Base-by-base conservation (phyloP, 1,140 invertebrate species). In the Zophobas atratus region DNA sequence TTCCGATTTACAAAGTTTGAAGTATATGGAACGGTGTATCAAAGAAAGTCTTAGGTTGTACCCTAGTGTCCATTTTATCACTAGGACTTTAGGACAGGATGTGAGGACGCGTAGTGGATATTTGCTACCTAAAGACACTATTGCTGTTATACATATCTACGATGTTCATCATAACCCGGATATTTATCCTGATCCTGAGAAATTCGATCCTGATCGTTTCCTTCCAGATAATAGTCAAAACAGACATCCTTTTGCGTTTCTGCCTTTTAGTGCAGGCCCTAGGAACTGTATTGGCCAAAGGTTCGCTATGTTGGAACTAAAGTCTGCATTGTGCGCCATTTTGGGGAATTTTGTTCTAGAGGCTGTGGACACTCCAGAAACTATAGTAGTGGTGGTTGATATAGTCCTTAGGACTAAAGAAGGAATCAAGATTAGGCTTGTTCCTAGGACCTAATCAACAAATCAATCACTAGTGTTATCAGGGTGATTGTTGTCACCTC, bases 1-100 rank as follows among this genome's bases (percentile, higher is more conserved):
- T 79, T 90, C 90, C 20, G 92, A 93, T 80, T 82, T 93, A 0
- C 80, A 89, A 56, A 83, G 90, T 48, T 89, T 94, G 89, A 90
- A 90, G 76, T 93, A 92, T 84, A 79, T 93, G 67, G 92, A 93
- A 77, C 84, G 88, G 8, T 89, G 89, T 1, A 89, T 93, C 8
- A 94, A 91, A 83, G 91, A 92, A 83, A 85, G 88, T 0, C 80
- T 92, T 8, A 86, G 91, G 46, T 56, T 93, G 2, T 93, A 89
- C 84, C 93, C 93, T 8, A 89, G 92, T 0, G 93, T 93, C 35
- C 92, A 93, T 36, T 84, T 92, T 20, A 90, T 93, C 79, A 89
- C 88, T 2, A 84, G 93, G 38, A 82, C 83, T 33, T 82, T 91
- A 0, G 84, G 80, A 1, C 88, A 91, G 80, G 90, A 89, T 67